These are phyloP conservation scores for Rhizomys pruinosus DNA, from an alignment of 2,113 vertebrate species.

Conservation along the genomic window DNA sequence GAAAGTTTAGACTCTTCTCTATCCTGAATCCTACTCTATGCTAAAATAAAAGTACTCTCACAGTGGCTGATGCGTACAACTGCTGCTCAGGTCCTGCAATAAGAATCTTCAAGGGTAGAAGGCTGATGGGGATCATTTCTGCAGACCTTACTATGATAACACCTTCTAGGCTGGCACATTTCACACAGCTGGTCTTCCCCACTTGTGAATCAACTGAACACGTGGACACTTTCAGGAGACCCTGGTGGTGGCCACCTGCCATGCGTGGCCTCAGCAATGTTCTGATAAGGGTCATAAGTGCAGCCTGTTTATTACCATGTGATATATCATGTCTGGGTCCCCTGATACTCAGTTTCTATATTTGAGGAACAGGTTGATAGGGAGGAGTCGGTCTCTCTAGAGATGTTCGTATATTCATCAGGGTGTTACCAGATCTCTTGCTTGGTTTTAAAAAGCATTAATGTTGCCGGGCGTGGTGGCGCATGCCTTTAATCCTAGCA, in stretches of 20 bases:
- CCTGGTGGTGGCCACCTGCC: background rate
- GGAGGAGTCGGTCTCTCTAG: background rate
- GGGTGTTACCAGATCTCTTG: background rate
- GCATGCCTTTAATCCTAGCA: too few relatives aligned
- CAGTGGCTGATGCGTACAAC: background rate
- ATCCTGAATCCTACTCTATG: background rate
- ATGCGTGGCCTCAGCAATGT: background rate
- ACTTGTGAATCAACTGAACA: background rate
- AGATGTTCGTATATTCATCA: background rate
- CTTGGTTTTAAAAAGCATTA: too few relatives aligned
- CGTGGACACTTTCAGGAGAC: background rate
- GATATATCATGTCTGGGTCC: background rate
- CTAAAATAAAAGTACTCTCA: background rate
- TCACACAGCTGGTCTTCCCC: background rate
- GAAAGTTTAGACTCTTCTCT: background rate
- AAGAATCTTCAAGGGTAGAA: background rate
- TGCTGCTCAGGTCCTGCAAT: background rate
- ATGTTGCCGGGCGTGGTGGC: too few relatives aligned
- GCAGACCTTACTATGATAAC: background rate
- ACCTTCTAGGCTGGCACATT: background rate
- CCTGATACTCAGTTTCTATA: constrained; percentile 1
- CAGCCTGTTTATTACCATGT: background rate
- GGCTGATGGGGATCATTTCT: background rate
- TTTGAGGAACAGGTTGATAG: background rate
- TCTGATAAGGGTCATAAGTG: background rate